Conservation (phyloP, 1,140 invertebrate genomes). For the Drosophila ambigua region DNA sequence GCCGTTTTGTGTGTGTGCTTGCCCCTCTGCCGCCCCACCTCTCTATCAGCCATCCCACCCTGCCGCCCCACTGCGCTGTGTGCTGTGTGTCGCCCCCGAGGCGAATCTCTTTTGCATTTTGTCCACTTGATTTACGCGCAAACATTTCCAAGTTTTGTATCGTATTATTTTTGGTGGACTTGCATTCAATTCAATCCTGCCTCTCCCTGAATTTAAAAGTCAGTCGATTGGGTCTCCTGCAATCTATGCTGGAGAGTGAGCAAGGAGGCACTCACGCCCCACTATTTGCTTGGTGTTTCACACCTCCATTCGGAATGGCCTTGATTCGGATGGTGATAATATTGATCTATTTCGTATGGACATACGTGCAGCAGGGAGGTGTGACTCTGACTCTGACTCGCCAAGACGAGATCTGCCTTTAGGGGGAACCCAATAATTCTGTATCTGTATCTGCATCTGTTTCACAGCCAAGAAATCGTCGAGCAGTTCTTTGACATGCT, state of each 20-base stretch:
- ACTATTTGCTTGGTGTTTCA: too few relatives aligned
- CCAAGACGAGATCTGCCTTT: background rate
- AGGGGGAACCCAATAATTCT: too few relatives aligned
- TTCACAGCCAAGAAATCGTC: background rate
- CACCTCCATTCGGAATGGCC: too few relatives aligned
- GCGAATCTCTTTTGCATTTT: slow-evolving; percentile 56
- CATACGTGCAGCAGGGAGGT: too few relatives aligned
- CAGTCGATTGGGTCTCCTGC: background rate
- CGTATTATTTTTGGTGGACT: slow-evolving; percentile 30
- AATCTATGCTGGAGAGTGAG: too few relatives aligned
- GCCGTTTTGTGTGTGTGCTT: slow-evolving; percentile 57
- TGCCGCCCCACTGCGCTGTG: background rate
- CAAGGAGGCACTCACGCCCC: too few relatives aligned
- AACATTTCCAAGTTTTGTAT: slow-evolving; percentile 54
- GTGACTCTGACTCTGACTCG: too few relatives aligned
- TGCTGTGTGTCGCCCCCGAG: background rate
- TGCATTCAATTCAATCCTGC: slow-evolving; percentile 39
- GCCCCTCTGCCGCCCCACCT: slow-evolving; percentile 6
- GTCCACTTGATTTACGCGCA: slow-evolving; percentile 78
- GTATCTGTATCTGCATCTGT: background rate
- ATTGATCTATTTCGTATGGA: background rate
- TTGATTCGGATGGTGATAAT: too few relatives aligned
- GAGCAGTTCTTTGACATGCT: background rate
- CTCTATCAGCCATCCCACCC: background rate
- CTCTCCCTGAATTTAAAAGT: slow-evolving; percentile 1